Evolutionary conservation across 2,113 vertebrate species (phyloP), one percentile per base, ranked within the genome.

Genomic region (Chaetops frenatus): DNA sequence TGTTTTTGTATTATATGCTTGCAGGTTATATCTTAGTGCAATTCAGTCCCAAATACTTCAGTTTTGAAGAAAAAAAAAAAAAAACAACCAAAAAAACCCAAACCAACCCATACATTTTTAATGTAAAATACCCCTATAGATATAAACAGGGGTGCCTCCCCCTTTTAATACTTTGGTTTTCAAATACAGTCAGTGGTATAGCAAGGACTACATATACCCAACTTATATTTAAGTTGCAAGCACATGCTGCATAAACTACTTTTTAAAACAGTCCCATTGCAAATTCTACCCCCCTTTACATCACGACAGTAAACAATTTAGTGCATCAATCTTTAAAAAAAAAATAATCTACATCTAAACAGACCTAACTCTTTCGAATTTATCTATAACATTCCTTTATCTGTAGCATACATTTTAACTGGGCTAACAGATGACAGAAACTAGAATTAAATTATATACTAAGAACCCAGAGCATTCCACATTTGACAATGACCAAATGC

Each of bases 21-120:
- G 98, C 98, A 99, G 98, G 98, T 98, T 98, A 98, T 98, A 98
- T 98, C 98, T 98, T 98, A 98, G 98, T 99, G 98, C 98, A 99
- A 98, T 99, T 99, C 98, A 98, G 98, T 98, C 98, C 98, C 98
- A 98, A 98, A 98, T 98, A 98, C 97, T 98, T 99, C 97, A 98
- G 97, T 97, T 98, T 97, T 96, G 80, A 45, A 97, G 95, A 95
- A 96, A 90, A 91, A 92, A 85, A 51, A 50, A 66, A 58, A 65
- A n/a, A 16, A 18, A n/a, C 12, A 35, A 42, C 42, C 44, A 81
- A 73, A 90, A 95, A 61, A 80, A 61, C 35, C 36, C 35, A 78
- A 78, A 64, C 8, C 9, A 94, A 96, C 96, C 92, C 97, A 98
- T 96, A 98, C 97, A 98, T 98, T 98, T 97, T 97, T 94, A 99